These are phyloP conservation scores for Silurus lanzhouensis DNA, from an alignment of 2,797 vertebrate genomes.

Conservation along the genomic window DNA sequence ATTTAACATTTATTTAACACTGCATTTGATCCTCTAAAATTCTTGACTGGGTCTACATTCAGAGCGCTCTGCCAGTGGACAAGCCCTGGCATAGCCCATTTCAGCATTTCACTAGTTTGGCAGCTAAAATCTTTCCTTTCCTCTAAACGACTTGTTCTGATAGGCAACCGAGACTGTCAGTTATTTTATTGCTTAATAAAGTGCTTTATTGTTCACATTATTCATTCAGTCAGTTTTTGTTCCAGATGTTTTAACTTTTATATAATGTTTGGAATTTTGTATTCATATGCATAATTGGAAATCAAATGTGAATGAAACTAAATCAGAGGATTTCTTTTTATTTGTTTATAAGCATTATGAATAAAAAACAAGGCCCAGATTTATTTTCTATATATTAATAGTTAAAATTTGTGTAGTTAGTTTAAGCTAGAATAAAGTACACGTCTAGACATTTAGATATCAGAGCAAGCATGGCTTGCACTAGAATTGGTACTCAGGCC, in stretches of 20 bases:
- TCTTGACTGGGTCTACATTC: slow-evolving; percentile 2
- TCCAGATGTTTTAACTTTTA: slow-evolving; percentile 15
- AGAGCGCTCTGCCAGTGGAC: not conserved
- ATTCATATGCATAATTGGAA: not conserved
- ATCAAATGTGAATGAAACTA: not conserved
- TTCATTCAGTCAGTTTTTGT: slow-evolving; percentile 15
- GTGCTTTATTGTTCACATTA: slow-evolving; percentile 27
- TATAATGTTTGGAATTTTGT: not conserved
- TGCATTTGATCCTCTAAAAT: not conserved
- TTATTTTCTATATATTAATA: not conserved
- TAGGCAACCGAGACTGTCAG: slow-evolving; percentile 11
- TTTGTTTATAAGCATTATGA: not conserved
- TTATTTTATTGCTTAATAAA: slow-evolving; percentile 36
- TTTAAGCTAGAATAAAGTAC: not conserved
- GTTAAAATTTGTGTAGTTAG: not conserved
- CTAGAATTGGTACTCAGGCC: not conserved
- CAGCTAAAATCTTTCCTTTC: not conserved
- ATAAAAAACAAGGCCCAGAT: not conserved
- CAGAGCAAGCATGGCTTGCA: not conserved
- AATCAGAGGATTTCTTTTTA: not conserved
- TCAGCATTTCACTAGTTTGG: slow-evolving; percentile 18
- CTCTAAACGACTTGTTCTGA: not conserved
- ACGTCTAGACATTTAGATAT: not conserved
- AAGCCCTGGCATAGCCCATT: slow-evolving; percentile 16
- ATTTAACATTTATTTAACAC: not conserved